Evolutionary conservation across 2,888 invertebrate species (phyloP).

Genomic region (Spodoptera littoralis): DNA sequence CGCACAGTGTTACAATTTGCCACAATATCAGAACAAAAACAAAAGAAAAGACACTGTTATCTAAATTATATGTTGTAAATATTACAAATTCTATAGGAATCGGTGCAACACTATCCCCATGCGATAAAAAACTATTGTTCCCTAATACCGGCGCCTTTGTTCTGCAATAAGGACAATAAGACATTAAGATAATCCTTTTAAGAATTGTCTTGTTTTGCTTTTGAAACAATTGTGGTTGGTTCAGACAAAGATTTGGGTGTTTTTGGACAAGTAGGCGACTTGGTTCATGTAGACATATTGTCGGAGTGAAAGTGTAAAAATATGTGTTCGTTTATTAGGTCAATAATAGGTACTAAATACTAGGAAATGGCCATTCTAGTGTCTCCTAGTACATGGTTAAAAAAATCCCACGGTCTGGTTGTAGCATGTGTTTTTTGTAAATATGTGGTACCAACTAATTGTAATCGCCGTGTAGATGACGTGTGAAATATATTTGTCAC

Average conservation of each 20-base stretch:
- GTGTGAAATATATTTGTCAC: too few species aligned
- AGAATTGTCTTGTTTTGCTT: slow-evolving; percentile 49
- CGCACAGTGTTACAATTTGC: slow-evolving; percentile 12
- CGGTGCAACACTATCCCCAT: slow-evolving; percentile 46
- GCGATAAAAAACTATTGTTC: slow-evolving; percentile 64
- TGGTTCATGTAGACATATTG: slow-evolving; percentile 16
- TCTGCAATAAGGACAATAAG: slow-evolving; percentile 66
- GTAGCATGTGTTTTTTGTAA: too few species aligned
- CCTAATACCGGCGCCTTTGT: slow-evolving; percentile 69
- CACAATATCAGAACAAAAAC: neutral
- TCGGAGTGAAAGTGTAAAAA: slow-evolving; percentile 5
- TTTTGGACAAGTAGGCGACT: slow-evolving; percentile 4
- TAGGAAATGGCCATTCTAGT: neutral
- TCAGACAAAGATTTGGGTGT: slow-evolving; percentile 9
- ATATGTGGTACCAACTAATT: too few species aligned
- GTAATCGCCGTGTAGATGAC: too few species aligned
- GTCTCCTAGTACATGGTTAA: too few species aligned
- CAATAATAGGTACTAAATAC: neutral
- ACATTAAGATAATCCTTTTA: slow-evolving; percentile 73
- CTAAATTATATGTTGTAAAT: slow-evolving; percentile 11
- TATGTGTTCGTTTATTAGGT: neutral
- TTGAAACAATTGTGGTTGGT: slow-evolving; percentile 22
- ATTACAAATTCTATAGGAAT: slow-evolving; percentile 44
- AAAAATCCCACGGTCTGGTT: too few species aligned
- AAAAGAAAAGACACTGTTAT: neutral